Percentiles rank a stretch among this genome's conserved stretches.
phyloP scores from a whole-genome alignment of 2,888 invertebrate species.

The Sphaerophoria rueppellii region DNA sequence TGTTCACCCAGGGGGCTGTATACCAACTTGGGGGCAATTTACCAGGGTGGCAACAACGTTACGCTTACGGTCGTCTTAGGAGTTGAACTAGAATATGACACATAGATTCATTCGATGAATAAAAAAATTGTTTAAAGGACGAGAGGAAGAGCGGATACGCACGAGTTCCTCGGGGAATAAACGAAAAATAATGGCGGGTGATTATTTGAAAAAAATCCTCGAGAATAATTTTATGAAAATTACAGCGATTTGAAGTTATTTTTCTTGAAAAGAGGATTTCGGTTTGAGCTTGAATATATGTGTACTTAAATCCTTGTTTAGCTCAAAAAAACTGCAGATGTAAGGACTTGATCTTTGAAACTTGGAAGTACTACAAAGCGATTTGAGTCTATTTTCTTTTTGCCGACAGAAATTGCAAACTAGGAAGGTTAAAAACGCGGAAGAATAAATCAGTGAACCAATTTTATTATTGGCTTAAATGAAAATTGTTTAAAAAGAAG shows the following conservation, averaged over 20 bases:
- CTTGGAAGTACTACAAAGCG: no score
- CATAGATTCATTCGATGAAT: neutral
- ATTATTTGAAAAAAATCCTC: slow-evolving; percentile 69
- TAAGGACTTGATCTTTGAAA: no score
- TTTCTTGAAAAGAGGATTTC: slow-evolving; percentile 15
- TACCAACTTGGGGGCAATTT: slow-evolving; percentile 72
- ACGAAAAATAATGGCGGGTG: slow-evolving; percentile 68
- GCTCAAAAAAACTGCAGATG: neutral
- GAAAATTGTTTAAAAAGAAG: no score
- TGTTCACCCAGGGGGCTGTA: slow-evolving; percentile 72
- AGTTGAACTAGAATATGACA: slow-evolving; percentile 15
- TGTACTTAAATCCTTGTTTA: neutral
- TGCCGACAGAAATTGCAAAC: no score
- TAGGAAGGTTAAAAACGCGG: no score
- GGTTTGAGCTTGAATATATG: neutral
- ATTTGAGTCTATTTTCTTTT: no score
- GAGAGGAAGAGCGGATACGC: neutral
- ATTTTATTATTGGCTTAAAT: no score
- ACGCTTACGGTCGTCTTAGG: slow-evolving; percentile 27
- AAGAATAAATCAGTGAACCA: no score
- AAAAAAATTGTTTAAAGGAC: slow-evolving; percentile 3
- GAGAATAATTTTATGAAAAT: slow-evolving; percentile 68
- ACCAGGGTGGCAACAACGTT: slow-evolving; percentile 71
- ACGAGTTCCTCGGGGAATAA: slow-evolving; percentile 46
- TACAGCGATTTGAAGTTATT: slow-evolving; percentile 58